A percentile compares a stretch with the other conserved stretches of the same genome.
Evolutionary conservation across 2,888 invertebrate species (phyloP).

Genomic region (Belgica antarctica): DNA sequence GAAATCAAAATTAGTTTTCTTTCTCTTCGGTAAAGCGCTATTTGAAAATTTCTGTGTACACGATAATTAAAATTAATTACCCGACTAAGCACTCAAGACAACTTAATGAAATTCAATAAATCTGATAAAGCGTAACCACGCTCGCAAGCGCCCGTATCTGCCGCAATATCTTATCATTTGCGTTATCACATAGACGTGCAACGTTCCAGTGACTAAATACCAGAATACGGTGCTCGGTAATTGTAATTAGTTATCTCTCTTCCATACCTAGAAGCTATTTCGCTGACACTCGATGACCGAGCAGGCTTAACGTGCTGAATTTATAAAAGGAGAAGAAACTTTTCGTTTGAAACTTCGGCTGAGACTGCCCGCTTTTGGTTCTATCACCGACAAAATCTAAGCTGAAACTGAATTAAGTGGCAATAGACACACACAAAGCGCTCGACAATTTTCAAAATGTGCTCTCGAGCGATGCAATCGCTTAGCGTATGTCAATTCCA

Average conservation of each 20-base stretch:
- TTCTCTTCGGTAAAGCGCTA: too few relatives aligned
- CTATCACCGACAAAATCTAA: background rate
- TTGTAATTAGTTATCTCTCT: background rate
- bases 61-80: conserved; percentile 5
- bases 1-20: too few relatives aligned
- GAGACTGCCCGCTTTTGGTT: background rate
- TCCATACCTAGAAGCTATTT: background rate
- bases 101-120: background rate
- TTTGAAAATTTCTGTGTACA: too few relatives aligned
- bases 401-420: background rate
- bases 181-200: background rate
- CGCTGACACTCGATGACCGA: background rate
- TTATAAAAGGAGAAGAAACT: background rate
- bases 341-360: background rate
- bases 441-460: too few relatives aligned
- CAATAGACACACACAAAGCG: background rate
- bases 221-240: background rate
- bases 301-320: background rate
- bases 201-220: too few relatives aligned
- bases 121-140: background rate
- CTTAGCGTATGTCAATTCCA: conserved; percentile 40
- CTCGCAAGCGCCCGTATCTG: background rate
- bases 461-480: conserved; percentile 16
- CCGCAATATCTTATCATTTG: background rate
- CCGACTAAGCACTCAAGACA: background rate